A percentile compares a stretch with the other conserved stretches of the same genome.
phyloP scores from a whole-genome alignment of 2,797 vertebrate species.

The Botia kubotai region DNA sequence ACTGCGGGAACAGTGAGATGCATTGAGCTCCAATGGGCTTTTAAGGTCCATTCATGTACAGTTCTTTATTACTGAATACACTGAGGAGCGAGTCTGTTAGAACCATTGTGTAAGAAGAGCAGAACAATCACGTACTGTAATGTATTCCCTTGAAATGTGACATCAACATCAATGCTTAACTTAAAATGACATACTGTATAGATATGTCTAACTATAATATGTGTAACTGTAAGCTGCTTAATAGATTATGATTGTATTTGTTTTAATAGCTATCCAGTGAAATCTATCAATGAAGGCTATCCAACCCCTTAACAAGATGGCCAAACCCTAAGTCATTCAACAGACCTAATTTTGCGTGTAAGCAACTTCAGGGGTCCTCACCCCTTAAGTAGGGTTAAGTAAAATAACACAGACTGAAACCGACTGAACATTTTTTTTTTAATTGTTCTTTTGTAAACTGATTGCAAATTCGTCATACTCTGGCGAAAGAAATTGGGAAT shows the following conservation, averaged over 20 bases:
- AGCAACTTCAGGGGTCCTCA: constrained; percentile 29
- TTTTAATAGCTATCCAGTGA: constrained; percentile 23
- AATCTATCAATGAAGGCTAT: constrained; percentile 1
- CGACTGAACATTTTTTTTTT: not conserved
- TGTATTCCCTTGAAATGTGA: constrained; percentile 21
- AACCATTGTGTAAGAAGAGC: constrained; percentile 23
- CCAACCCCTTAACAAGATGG: constrained; percentile 39
- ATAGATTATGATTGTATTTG: constrained; percentile 5
- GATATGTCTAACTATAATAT: not conserved
- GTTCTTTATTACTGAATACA: constrained; percentile 22
- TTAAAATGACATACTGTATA: constrained; percentile 14
- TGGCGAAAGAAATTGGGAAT: constrained; percentile 1
- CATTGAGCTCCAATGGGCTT: not conserved
- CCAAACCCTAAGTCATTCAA: constrained; percentile 45
- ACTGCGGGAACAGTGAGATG: not conserved
- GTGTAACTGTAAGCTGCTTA: not conserved
- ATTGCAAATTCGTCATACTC: not conserved
- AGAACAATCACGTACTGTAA: not conserved
- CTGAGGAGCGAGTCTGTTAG: constrained; percentile 1
- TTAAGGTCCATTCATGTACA: not conserved
- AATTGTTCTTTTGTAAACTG: constrained; percentile 19
- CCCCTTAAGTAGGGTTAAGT: constrained; percentile 55
- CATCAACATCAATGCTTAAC: constrained; percentile 14
- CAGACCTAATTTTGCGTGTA: constrained; percentile 31
- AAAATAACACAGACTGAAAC: constrained; percentile 34